Evolutionary conservation across 2,888 invertebrate genomes (phyloP), one percentile per base, ranked within the genome.

Genomic region (Caradrina clavipalpis): DNA sequence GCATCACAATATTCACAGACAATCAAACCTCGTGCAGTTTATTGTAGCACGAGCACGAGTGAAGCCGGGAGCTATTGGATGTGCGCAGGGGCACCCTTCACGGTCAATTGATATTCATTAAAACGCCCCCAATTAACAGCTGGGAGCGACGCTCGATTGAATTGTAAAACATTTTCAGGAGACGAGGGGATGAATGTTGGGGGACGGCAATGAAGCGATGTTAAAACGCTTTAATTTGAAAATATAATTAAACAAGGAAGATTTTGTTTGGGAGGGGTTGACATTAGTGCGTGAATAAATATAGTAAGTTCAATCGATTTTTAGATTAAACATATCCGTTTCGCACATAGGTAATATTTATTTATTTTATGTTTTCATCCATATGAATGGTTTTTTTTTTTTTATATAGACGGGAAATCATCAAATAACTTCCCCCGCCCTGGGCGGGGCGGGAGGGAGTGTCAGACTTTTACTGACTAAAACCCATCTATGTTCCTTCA

Each of bases 21-120:
- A 58, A 56, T 67, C 65, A 50, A 57, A 82, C 50, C 51, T 80
- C 26, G 21, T 35, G 21, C 35, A 51, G 45, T 61, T 49, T 22
- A 59, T 60, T 61, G 60, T 58, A 51, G 21, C 53, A 26, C 19
- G 42, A 67, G 58, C 17, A 31, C 74, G 66, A 69, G 57, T 76
- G 69, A 68, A 72, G 55, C 62, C 51, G 54, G 54, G 56, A 69
- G 70, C 64, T 78, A 72, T 68, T 53, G 66, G 69, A 78, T 81
- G 79, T 73, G 78, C 73, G 60, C 62, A 68, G 65, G 78, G 74
- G 67, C 80, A 78, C 81, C 81, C 86, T 82, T 80, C 85, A 86
- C 84, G 87, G 87, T 83, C 89, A 86, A 92, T 93, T 92, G 88
- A 86, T 92, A 93, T 92, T 92, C 91, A 92, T 92, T 92, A 89